Percentiles rank a stretch among this genome's conserved stretches.
phyloP scores from a whole-genome alignment of 2,888 invertebrate genomes.

The Tenthredo notha region DNA sequence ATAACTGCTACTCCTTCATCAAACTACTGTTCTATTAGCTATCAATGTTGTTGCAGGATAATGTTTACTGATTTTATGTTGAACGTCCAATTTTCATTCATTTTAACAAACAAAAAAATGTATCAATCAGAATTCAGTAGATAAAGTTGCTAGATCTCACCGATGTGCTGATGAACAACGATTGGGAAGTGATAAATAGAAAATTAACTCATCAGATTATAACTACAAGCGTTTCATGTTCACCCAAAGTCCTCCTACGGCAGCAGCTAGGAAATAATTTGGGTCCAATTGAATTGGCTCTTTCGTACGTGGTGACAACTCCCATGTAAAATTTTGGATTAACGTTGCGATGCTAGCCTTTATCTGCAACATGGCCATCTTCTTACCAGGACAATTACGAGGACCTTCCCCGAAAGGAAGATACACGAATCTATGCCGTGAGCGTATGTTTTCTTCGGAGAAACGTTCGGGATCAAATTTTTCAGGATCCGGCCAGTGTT shows the following conservation, averaged over 20 bases:
- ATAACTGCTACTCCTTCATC: too few relatives aligned
- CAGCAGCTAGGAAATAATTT: slow-evolving; percentile 39
- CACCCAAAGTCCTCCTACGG: slow-evolving; percentile 57
- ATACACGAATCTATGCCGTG: slow-evolving; percentile 32
- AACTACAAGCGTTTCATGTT: background rate
- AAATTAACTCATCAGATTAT: too few relatives aligned
- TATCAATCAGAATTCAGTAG: too few relatives aligned
- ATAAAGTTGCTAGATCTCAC: too few relatives aligned
- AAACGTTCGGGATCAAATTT: slow-evolving; percentile 65
- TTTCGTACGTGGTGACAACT: slow-evolving; percentile 62
- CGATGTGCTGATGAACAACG: too few relatives aligned
- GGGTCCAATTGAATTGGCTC: slow-evolving; percentile 62
- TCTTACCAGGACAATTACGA: slow-evolving; percentile 42
- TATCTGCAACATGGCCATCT: slow-evolving; percentile 60
- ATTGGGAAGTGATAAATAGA: too few relatives aligned
- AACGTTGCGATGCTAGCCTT: slow-evolving; percentile 62
- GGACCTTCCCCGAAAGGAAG: slow-evolving; percentile 52
- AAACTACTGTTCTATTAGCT: too few relatives aligned
- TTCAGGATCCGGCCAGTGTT: slow-evolving; percentile 65
- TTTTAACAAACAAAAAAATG: too few relatives aligned
- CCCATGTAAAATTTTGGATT: slow-evolving; percentile 61
- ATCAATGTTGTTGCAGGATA: too few relatives aligned
- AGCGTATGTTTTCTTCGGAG: slow-evolving; percentile 17
- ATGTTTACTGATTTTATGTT: too few relatives aligned
- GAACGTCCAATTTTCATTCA: too few relatives aligned